Conservation (phyloP, 2,113 vertebrate genomes). For the Entosphenus tridentatus region DNA sequence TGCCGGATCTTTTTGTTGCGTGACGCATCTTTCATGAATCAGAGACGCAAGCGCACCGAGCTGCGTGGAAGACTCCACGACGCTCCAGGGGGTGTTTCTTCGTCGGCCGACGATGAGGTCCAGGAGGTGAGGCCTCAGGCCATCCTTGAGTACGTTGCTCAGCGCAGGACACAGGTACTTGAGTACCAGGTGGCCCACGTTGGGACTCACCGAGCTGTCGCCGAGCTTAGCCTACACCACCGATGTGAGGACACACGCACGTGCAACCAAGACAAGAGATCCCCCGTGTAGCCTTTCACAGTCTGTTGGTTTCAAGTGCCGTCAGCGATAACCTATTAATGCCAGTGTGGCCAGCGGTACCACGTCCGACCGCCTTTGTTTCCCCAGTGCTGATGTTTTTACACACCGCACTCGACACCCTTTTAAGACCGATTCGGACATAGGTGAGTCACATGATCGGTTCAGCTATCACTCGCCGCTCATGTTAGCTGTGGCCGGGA, state of each 20-base stretch:
- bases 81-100: constrained; percentile 65
- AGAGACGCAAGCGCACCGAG: constrained; percentile 25
- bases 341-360: too few relatives aligned
- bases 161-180: constrained; percentile 92
- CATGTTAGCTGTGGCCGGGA: too few relatives aligned
- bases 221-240: constrained; percentile 59
- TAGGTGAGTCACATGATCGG: too few relatives aligned
- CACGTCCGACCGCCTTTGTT: too few relatives aligned
- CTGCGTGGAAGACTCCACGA: constrained; percentile 81
- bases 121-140: constrained; percentile 57
- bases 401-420: too few relatives aligned
- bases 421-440: too few relatives aligned
- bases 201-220: constrained; percentile 89
- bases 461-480: too few relatives aligned
- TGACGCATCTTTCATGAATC: too few relatives aligned
- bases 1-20: too few relatives aligned
- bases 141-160: constrained; percentile 50
- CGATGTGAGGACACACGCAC: too few relatives aligned
- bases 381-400: too few relatives aligned
- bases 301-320: not conserved
- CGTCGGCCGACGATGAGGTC: constrained; percentile 82
- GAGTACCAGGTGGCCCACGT: constrained; percentile 73
- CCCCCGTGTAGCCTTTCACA: not conserved
- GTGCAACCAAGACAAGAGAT: not conserved
- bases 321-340: not conserved